Base-by-base conservation (phyloP, 2,888 invertebrate species). In the Idaea straminata region DNA sequence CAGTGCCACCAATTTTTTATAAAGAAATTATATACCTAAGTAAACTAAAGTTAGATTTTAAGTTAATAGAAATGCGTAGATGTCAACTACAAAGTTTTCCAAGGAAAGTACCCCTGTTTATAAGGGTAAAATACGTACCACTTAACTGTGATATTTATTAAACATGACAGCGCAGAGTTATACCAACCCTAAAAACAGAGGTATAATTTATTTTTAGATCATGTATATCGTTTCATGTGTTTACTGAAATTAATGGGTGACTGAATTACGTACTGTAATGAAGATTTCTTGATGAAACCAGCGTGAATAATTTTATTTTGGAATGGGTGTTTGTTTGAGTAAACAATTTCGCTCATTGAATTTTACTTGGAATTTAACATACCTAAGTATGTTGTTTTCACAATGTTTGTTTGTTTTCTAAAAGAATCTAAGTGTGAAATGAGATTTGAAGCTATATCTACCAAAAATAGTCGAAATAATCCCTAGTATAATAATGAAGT, bases 211-310 rank as follows among this genome's bases (percentile, higher is more conserved):
- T 47, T 47, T 47, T 47, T 13, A 47, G 47, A 47, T 47, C 47
- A 47, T 47, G 47, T 47, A 25, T 47, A 13, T 47, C 47, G 47
- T 47, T 47, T 47, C 13, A 47, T 47, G 47, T 47, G 47, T 47
- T 47, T 47, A 47, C 10, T 47, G 47, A 47, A 47, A 47, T 47
- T 47, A 47, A 47, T 47, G 47, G 13, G 7, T 47, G 47, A 47
- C 47, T 47, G 47, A 47, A 13, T 47, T 10, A 47, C 47, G 13
- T 47, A 10, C 47, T 47, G 5, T 10, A 47, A 13, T 13, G 47
- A 47, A 47, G 47, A 47, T 47, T 47, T 47, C 47, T 47, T 47
- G 47, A 47, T 47, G 47, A 47, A 47, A 47, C 47, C 47, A 47
- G 13, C 47, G 47, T 47, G 47, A 47, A 13, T 47, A 47, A 47